phyloP scores from a whole-genome alignment of 2,888 invertebrate species.

The Aphodius granarius region DNA sequence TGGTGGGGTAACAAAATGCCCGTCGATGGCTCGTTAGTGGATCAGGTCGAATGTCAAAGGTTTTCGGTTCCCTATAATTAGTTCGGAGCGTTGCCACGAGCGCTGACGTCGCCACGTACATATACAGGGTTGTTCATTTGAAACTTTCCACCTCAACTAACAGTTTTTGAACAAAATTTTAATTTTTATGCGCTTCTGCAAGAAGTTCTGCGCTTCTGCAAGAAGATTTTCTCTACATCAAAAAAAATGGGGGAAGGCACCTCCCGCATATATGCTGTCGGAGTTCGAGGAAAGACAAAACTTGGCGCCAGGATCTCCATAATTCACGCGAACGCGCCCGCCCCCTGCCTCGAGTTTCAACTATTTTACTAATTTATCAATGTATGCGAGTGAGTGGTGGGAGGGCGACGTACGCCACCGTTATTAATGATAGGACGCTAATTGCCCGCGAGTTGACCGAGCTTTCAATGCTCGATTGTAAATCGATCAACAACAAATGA shows the following conservation, averaged over 20 bases:
- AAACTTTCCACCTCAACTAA: not conserved
- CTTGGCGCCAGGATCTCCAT: not conserved
- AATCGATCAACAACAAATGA: not conserved
- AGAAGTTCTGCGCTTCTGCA: no score
- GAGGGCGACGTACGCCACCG: not conserved
- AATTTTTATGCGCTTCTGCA: not conserved
- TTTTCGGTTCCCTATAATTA: conserved; percentile 56
- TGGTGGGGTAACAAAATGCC: conserved; percentile 48
- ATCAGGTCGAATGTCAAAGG: conserved; percentile 57
- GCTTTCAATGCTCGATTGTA: not conserved
- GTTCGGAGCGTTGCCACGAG: conserved; percentile 48
- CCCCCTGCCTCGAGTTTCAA: conserved; percentile 7
- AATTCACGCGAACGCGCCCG: conserved; percentile 4
- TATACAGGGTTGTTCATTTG: not conserved
- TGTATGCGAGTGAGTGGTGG: not conserved
- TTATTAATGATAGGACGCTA: not conserved
- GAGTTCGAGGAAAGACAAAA: not conserved
- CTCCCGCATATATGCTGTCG: no score
- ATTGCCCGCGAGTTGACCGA: not conserved
- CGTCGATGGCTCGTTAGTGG: conserved; percentile 52
- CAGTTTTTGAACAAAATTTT: not conserved
- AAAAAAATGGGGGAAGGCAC: no score
- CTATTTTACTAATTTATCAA: conserved; percentile 15
- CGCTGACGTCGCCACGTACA: conserved; percentile 36
- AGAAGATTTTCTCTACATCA: no score